phyloP scores from a whole-genome alignment of 1,140 invertebrate species.

The Potamilus streckersoni region DNA sequence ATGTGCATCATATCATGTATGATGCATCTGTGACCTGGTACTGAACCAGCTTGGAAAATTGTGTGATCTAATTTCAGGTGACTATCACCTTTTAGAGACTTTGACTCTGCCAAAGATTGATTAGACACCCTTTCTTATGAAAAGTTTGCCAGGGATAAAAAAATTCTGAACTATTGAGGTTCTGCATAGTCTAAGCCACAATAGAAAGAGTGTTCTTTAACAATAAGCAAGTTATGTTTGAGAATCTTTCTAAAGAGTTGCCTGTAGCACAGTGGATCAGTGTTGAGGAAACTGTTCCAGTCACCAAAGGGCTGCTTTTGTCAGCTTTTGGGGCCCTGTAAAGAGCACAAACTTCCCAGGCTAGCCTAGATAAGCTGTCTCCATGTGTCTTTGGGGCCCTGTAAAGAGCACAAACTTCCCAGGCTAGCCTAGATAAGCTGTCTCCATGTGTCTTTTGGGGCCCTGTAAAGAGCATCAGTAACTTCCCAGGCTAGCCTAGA shows the following conservation, averaged over 20 bases:
- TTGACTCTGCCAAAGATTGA: background rate
- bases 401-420: too few species aligned
- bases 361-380: too few species aligned
- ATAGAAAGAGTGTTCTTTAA: conserved; percentile 52
- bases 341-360: background rate
- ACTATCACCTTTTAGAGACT: background rate
- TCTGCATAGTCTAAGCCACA: conserved; percentile 34
- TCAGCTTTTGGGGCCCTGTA: background rate
- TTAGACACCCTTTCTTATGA: background rate
- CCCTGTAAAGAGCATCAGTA: too few species aligned
- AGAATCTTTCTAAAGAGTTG: conserved; percentile 40
- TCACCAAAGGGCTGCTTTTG: conserved; percentile 14
- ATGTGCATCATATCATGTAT: background rate
- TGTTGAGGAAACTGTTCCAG: conserved; percentile 17
- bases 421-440: too few species aligned
- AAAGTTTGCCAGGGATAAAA: background rate
- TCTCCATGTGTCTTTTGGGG: too few species aligned
- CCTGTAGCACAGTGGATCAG: conserved; percentile 36
- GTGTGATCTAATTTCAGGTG: background rate
- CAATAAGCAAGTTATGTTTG: conserved; percentile 40
- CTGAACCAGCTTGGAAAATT: background rate
- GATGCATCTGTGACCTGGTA: background rate
- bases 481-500: too few species aligned
- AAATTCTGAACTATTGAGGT: background rate
- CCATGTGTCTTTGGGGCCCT: too few species aligned